phyloP scores from a whole-genome alignment of 2,113 vertebrate species.

The Hypocryptadius cinnamomeus region DNA sequence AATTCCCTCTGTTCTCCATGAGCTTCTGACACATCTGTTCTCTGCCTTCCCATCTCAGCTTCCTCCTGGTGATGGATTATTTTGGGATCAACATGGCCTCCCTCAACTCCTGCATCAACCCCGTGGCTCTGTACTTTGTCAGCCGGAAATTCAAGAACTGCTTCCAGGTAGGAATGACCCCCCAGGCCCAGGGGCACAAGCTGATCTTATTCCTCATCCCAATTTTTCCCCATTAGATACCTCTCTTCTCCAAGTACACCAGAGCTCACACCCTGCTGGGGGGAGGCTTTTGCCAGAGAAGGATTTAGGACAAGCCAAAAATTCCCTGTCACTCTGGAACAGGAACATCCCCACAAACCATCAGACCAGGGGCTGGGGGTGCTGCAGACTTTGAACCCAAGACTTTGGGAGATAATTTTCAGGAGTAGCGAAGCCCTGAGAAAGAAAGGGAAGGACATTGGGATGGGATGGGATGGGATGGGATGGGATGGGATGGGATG shows the following conservation, averaged over 20 bases:
- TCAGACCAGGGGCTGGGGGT: background rate
- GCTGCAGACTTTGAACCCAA: background rate
- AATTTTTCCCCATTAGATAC: background rate
- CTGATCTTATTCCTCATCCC: background rate
- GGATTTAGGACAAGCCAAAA: background rate
- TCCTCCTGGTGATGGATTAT: conserved; percentile 90
- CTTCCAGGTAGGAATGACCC: conserved; percentile 76
- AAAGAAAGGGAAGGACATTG: too few relatives aligned
- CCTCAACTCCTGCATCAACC: conserved; percentile 91
- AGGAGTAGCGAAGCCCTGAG: background rate
- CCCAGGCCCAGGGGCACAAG: background rate
- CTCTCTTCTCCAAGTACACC: background rate
- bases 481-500: background rate
- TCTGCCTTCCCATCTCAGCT: conserved; percentile 50
- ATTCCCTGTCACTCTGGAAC: background rate
- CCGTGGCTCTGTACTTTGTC: conserved; percentile 89
- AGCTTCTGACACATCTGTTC: background rate
- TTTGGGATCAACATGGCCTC: conserved; percentile 94
- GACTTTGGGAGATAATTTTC: background rate
- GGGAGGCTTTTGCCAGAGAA: background rate
- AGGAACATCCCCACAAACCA: background rate
- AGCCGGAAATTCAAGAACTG: conserved; percentile 93
- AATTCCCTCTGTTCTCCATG: background rate
- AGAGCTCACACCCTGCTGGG: background rate
- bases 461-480: background rate